Conservation (phyloP, 2,113 vertebrate genomes). For the Pipa parva region DNA sequence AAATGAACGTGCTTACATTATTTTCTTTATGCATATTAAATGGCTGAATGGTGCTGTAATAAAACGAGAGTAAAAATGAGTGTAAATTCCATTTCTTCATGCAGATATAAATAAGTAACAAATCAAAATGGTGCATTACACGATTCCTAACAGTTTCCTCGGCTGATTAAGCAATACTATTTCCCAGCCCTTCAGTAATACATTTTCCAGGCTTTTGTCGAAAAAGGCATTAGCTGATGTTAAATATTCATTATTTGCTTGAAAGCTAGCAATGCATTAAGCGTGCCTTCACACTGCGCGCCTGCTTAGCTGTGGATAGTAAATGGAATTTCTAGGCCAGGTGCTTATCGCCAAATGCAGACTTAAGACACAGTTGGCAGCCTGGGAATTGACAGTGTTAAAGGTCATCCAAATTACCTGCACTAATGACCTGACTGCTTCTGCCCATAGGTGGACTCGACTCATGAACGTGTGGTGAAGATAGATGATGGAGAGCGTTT, state of each 20-base stretch:
- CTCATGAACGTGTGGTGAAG: conserved; percentile 83
- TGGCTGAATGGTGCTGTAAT: no score
- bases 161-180: no score
- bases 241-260: conserved; percentile 33
- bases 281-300: conserved; percentile 14
- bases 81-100: no score
- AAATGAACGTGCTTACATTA: no score
- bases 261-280: conserved; percentile 30
- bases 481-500: conserved; percentile 86
- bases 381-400: no score
- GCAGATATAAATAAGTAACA: no score
- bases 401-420: no score
- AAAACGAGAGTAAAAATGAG: no score
- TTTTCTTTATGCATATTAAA: no score
- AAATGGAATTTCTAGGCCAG: not conserved
- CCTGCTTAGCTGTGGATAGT: not conserved
- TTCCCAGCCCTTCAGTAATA: not conserved
- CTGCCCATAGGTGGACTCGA: conserved; percentile 74
- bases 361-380: no score
- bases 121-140: not conserved
- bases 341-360: no score
- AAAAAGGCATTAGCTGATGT: conserved; percentile 12
- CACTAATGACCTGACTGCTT: not conserved
- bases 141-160: no score
- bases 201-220: not conserved